phyloP scores from a whole-genome alignment of 1,140 invertebrate genomes.

The Psilanteris sp. region DNA sequence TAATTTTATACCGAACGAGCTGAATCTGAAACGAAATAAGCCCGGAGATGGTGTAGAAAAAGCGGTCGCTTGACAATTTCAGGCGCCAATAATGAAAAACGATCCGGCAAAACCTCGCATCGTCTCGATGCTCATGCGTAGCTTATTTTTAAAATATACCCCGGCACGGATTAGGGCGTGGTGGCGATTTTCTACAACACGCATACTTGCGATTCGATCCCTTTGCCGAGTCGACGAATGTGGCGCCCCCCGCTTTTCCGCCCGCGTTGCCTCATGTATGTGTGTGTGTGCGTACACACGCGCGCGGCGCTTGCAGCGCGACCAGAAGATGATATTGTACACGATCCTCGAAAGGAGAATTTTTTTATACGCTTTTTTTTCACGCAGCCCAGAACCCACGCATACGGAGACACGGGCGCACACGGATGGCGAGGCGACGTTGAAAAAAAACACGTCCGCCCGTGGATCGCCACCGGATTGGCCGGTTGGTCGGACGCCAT shows the following conservation, averaged over 20 bases:
- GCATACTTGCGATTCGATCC: constrained; percentile 58
- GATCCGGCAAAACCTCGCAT: not conserved
- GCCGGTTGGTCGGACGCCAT: no score
- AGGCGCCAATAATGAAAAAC: not conserved
- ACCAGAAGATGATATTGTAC: constrained; percentile 50
- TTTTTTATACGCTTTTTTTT: no score
- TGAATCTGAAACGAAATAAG: no score
- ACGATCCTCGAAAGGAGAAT: constrained; percentile 50
- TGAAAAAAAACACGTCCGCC: no score
- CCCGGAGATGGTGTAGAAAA: no score
- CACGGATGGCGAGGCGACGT: no score
- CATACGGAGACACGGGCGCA: no score
- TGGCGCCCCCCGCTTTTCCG: constrained; percentile 3
- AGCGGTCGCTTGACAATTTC: not conserved
- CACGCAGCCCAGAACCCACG: no score
- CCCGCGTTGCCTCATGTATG: no score
- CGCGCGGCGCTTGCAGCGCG: constrained; percentile 28
- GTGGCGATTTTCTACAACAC: constrained; percentile 60
- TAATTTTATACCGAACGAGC: no score
- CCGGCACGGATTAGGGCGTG: constrained; percentile 54
- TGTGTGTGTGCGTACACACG: no score
- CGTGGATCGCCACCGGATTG: no score
- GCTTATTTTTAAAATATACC: constrained; percentile 59
- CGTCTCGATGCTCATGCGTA: constrained; percentile 3
- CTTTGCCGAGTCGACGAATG: constrained; percentile 22